Evolutionary conservation across 1,140 invertebrate species (phyloP).

Genomic region (Cotesia chilonis): DNA sequence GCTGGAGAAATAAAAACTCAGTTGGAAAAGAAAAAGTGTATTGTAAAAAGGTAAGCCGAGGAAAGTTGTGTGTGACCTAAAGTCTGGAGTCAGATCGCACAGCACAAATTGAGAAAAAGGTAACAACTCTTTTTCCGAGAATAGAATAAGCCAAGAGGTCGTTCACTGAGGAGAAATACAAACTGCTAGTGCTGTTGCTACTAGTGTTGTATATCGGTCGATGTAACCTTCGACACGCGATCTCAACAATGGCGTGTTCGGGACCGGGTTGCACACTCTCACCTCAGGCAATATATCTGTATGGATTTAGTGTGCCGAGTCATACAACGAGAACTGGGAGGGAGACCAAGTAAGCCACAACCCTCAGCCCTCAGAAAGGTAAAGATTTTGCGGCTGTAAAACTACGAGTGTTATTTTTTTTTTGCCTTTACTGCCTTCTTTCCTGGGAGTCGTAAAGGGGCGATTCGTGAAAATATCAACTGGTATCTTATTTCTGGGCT

Average conservation of each 20-base stretch:
- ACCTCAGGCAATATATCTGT: not conserved
- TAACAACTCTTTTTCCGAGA: slow-evolving; percentile 3
- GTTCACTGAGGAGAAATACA: slow-evolving; percentile 21
- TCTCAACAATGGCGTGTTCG: slow-evolving; percentile 39
- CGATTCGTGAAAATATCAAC: slow-evolving; percentile 20
- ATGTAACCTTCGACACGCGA: slow-evolving; percentile 62
- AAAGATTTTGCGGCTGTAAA: slow-evolving; percentile 41
- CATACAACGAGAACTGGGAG: slow-evolving; percentile 16
- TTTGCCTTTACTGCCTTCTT: slow-evolving; percentile 17
- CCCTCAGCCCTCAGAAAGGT: not conserved
- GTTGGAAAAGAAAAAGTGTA: too few species aligned
- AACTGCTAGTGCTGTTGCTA: too few species aligned
- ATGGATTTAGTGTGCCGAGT: too few species aligned
- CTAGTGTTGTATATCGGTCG: slow-evolving; percentile 39
- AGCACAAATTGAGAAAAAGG: slow-evolving; percentile 17
- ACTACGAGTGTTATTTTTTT: slow-evolving; percentile 42
- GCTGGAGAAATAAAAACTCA: too few species aligned
- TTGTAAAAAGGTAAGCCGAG: not conserved
- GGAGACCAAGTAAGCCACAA: slow-evolving; percentile 33
- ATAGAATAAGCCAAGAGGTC: slow-evolving; percentile 10
- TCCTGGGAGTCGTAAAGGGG: slow-evolving; percentile 32
- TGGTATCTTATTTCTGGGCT: not conserved
- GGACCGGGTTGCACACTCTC: slow-evolving; percentile 16
- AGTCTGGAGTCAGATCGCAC: too few species aligned
- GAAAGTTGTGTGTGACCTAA: slow-evolving; percentile 37